Base-by-base conservation (phyloP, 2,888 invertebrate genomes). In the Gibbula magus region DNA sequence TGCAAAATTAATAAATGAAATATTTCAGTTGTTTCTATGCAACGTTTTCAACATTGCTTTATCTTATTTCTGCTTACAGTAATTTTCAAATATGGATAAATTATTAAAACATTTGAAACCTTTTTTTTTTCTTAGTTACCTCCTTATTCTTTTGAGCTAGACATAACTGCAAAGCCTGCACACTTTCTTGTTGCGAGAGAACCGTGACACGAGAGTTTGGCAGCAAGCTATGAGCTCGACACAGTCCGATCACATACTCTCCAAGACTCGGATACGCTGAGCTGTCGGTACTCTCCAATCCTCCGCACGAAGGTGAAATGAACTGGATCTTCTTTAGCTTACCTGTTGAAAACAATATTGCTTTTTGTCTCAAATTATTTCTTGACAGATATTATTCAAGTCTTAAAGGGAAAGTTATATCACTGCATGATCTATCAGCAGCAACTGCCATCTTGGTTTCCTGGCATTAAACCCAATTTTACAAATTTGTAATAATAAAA, bases 71-170 rank as follows among this genome's bases (percentile, higher is more conserved):
- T n/a, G n/a, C n/a, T n/a, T n/a, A n/a, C n/a, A n/a, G n/a, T n/a
- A n/a, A n/a, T n/a, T n/a, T n/a, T 10, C 10, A 10, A 10, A 45
- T 45, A 10, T 45, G 45, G 45, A 10, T 45, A 45, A 45, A 45
- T 13, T 35, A 3, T 8, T 35, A 8, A 35, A 5, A 35, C 4
- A 35, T 35, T 8, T 76, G 83, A 54, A 84, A 81, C 79, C 84
- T 82, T 74, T 82, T 78, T n/a, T 82, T 81, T 66, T 79, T 75
- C 45, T 67, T 35, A 54, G 56, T n/a, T 61, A 89, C 90, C 87
- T 89, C 82, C 82, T 89, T 89, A 79, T 89, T 90, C 78, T 82
- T 85, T 61, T 88, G 87, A 29, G 90, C 89, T 54, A 89, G 79
- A 80, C 88, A 88, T 0, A 91, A 84, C 81, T 91, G 91, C 54